Evolutionary conservation across 2,113 vertebrate species (phyloP), one percentile per base, ranked within the genome.

Genomic region (Turdus rufiventris): DNA sequence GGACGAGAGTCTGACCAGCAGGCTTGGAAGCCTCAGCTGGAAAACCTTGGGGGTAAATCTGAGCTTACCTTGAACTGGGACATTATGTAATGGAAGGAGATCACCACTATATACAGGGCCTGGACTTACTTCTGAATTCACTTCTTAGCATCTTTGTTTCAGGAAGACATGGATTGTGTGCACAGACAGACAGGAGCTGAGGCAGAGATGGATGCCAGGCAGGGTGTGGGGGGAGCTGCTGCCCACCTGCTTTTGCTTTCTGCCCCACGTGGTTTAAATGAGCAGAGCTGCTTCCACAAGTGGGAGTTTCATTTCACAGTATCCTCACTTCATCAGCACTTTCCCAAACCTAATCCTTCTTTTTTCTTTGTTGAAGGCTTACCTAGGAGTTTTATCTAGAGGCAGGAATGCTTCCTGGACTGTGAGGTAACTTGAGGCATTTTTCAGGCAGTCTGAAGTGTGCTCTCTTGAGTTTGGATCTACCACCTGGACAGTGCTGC

Each of bases 131-230:
- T 57, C 54, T 68, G 67, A n/a, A 7, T 51, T 75, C 57, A 8
- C 10, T 75, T 77, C 40, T 51, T 21, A 15, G 24, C 31, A 6
- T 29, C 68, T 61, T 51, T 2, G 2, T 60, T 51, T 63, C 31
- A 47, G 66, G 47, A 65, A 68, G 23, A 31, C 11, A 8, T n/a
- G 48, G 5, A 2, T 14, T 65, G 36, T 47, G 38, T 23, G 50
- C 36, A 18, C 68, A 50, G 6, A 10, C 14, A 21, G 53, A 5
- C 1, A 0, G 4, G 12, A 38, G 26, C 78, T n/a, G 61, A 20
- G 77, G 71, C 43, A 54, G 61, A 19, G 71, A 40, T n/a, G 60
- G 34, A 11, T 65, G 36, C 60, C 2, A 1, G 81, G 63, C 68
- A 16, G 38, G 5, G 6, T 11, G 50, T 0, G 5, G 14, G 14